Evolutionary conservation across 2,113 vertebrate genomes (phyloP), one percentile per base, ranked within the genome.

Genomic region (Callocephalon fimbriatum): DNA sequence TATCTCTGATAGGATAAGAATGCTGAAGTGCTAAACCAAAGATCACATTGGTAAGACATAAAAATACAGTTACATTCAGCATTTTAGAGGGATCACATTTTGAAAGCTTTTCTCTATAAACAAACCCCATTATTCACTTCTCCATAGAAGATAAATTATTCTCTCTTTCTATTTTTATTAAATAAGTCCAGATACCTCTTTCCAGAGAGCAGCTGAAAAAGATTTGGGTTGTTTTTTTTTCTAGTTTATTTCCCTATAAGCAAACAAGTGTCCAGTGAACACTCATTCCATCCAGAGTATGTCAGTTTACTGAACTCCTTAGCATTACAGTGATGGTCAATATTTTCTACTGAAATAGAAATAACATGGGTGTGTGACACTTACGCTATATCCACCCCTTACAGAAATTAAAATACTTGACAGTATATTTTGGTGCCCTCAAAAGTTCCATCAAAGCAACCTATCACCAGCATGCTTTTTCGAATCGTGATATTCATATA

Each of bases 381-480:
- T 92, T 90, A 51, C 5, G 32, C 23, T 90, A 61, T 63, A 86
- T 58, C 48, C 42, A 89, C 48, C 37, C 13, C 40, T 86, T 79
- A 38, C 27, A 66, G 86, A 93, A 95, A 88, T 70, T 77, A 75
- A 91, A 93, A 68, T 79, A 88, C 27, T 81, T 95, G 87, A 88
- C 86, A 95, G 71, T 26, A 86, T 40, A 70, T 92, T 88, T 80
- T 92, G 67, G 93, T 62, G 59, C 50, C 68, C 59, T 83, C 12
- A 73, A 40, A 95, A 86, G 31, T 83, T 86, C n/a, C 63, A 59
- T 77, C 72, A 70, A 91, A 83, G 25, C 83, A 92, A 66, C 17
- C 15, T 86, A 92, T 66, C 67, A 84, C 31, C 65, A 80, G 65
- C 17, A 63, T 75, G 70, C 40, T 89, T 92, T 94, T 97, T 84